Conservation (phyloP, 2,888 invertebrate genomes). For the Escarpia spicata region DNA sequence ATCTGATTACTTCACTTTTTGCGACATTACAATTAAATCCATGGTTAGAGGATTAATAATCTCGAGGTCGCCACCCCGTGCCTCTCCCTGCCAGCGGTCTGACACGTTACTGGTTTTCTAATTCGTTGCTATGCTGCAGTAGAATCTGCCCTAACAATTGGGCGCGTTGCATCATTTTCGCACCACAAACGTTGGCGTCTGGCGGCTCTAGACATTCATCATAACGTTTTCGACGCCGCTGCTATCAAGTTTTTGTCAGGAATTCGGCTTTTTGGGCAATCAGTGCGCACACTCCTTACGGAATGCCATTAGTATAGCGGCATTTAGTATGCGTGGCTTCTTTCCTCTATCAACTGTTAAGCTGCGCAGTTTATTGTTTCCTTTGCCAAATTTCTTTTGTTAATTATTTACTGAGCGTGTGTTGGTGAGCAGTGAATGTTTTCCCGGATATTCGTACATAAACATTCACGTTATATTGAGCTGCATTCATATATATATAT, state of each 20-base stretch:
- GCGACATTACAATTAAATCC: too few relatives aligned
- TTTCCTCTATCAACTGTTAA: background rate
- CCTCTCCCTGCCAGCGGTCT: background rate
- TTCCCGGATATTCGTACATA: background rate
- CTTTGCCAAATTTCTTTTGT: background rate
- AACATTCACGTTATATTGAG: background rate
- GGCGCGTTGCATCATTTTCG: background rate
- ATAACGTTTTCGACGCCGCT: background rate
- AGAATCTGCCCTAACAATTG: background rate
- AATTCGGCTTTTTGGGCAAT: background rate
- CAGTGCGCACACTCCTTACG: background rate
- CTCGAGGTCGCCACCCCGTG: too few relatives aligned
- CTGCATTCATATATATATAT: background rate
- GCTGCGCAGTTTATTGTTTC: background rate
- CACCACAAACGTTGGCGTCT: background rate
- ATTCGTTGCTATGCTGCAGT: background rate
- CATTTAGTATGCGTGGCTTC: background rate
- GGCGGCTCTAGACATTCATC: background rate
- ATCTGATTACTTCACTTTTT: too few relatives aligned
- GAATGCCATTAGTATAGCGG: background rate
- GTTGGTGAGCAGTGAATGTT: background rate
- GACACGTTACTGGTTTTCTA: background rate
- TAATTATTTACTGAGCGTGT: background rate
- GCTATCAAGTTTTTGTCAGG: background rate
- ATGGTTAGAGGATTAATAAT: too few relatives aligned